Conservation (phyloP, 2,797 vertebrate genomes). For the Sebastolobus alascanus region DNA sequence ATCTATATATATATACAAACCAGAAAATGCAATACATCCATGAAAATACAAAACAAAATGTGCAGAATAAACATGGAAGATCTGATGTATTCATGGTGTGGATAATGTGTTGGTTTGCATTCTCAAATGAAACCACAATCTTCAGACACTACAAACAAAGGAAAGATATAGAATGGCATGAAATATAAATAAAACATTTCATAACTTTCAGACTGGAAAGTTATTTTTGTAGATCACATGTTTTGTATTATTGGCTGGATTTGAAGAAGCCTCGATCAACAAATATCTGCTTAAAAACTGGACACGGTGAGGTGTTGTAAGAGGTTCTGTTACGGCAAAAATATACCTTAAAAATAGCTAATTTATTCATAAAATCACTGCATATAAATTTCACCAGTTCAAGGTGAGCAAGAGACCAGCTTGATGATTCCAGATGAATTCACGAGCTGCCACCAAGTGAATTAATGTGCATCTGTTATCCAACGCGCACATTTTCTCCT, state of each 20-base stretch:
- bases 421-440: constrained; percentile 47
- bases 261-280: background rate
- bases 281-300: background rate
- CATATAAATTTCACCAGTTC: constrained; percentile 29
- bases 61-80: constrained; percentile 9
- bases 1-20: background rate
- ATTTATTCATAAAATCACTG: constrained; percentile 15
- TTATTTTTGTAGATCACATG: constrained; percentile 17
- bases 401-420: constrained; percentile 29
- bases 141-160: constrained; percentile 16
- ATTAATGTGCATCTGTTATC: constrained; percentile 58
- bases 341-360: constrained; percentile 3
- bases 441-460: constrained; percentile 48
- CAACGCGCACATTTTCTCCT: constrained; percentile 62
- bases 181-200: constrained; percentile 31
- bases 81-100: background rate
- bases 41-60: background rate
- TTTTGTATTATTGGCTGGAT: constrained; percentile 15
- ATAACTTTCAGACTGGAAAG: constrained; percentile 3
- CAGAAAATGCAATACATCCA: constrained; percentile 14
- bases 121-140: constrained; percentile 21
- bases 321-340: background rate
- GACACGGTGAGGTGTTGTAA: constrained; percentile 8
- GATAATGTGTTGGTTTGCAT: constrained; percentile 15
- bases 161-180: constrained; percentile 12